Conservation (phyloP, 2,888 invertebrate genomes). For the Diachrysia chrysitis region DNA sequence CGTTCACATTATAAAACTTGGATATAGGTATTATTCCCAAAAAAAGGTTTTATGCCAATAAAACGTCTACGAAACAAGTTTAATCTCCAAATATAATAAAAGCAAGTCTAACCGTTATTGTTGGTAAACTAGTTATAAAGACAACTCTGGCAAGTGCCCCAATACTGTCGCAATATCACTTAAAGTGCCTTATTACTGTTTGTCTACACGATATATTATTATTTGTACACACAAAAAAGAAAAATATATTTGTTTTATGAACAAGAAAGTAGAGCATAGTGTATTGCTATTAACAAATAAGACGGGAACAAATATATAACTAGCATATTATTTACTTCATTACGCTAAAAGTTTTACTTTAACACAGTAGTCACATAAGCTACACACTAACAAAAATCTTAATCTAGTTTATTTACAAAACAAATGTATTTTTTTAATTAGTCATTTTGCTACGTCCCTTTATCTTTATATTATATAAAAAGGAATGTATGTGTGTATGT, state of each 20-base stretch:
- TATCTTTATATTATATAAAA: too few relatives aligned
- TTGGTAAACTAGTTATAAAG: constrained; percentile 4
- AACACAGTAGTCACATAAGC: too few relatives aligned
- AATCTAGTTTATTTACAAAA: too few relatives aligned
- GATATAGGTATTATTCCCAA: too few relatives aligned
- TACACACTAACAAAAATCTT: too few relatives aligned
- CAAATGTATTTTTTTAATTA: too few relatives aligned
- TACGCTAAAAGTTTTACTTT: too few relatives aligned
- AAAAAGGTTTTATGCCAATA: neutral
- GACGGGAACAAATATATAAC: too few relatives aligned
- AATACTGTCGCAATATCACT: neutral
- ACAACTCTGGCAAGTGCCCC: neutral
- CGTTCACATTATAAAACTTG: neutral
- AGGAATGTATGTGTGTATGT: too few relatives aligned
- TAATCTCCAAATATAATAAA: neutral
- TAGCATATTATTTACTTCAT: too few relatives aligned
- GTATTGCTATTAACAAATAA: too few relatives aligned
- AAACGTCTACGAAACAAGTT: neutral
- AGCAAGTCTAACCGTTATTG: neutral
- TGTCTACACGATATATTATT: neutral
- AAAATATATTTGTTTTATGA: neutral
- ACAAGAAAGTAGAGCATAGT: neutral
- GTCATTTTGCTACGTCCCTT: too few relatives aligned
- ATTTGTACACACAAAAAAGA: neutral
- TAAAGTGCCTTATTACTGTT: neutral